Evolutionary conservation across 23 tunicate genomes (phyloP).

Genomic region (Pegea sp.): DNA sequence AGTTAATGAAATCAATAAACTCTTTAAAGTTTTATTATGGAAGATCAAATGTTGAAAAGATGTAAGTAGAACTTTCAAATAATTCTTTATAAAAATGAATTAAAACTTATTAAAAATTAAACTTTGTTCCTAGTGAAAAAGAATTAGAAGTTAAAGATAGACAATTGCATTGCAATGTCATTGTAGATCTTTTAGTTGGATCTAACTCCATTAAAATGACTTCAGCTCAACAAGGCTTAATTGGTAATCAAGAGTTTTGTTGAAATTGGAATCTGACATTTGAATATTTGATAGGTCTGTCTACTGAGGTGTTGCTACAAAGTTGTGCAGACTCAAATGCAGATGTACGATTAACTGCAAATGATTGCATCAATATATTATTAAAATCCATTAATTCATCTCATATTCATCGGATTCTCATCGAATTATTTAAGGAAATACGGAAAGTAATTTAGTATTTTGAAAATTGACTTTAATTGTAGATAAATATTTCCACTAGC

Average conservation of each 20-base stretch:
- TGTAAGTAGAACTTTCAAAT: constrained; percentile 8
- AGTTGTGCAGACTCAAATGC: constrained; percentile 57
- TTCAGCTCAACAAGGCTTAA: no score
- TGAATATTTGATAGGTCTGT: constrained; percentile 9
- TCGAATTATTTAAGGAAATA: constrained; percentile 75
- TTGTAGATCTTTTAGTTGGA: constrained; percentile 18
- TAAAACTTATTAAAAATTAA: neutral
- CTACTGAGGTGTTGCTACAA: constrained; percentile 41
- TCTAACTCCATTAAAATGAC: constrained; percentile 9
- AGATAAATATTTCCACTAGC: no score
- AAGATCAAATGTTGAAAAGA: constrained; percentile 8
- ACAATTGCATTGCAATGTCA: constrained; percentile 27
- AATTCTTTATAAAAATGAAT: constrained; percentile 1
- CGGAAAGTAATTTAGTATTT: constrained; percentile 26
- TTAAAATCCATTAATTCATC: constrained; percentile 36
- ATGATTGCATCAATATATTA: constrained; percentile 41
- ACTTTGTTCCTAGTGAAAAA: constrained; percentile 13
- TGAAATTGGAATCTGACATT: neutral
- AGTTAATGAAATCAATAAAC: constrained; percentile 41
- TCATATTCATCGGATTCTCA: constrained; percentile 19
- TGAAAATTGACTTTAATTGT: no score
- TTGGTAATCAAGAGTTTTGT: no score
- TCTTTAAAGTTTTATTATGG: constrained; percentile 53
- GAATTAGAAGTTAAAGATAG: constrained; percentile 26
- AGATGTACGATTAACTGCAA: constrained; percentile 64